Percentiles rank a stretch among this genome's conserved stretches.
Evolutionary conservation across 2,888 invertebrate genomes (phyloP).

Genomic region (Cantharis flavilabris): DNA sequence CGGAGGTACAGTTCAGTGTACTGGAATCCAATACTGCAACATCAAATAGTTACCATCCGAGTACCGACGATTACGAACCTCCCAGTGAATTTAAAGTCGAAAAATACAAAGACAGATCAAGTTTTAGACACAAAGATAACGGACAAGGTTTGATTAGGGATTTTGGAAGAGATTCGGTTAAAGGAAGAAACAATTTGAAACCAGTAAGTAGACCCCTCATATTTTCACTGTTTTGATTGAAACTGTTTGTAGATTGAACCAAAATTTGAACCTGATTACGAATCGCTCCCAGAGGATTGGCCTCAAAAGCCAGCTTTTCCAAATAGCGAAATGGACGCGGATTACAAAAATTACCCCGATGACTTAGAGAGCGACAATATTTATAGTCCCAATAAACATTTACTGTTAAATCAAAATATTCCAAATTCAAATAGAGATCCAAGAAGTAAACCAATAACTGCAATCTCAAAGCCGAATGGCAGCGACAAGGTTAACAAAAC

Average conservation of each 20-base stretch:
- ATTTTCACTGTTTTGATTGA: too few species aligned
- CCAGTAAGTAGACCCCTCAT: neutral
- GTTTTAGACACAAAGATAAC: conserved; percentile 49
- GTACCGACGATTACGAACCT: conserved; percentile 15
- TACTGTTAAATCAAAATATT: conserved; percentile 20
- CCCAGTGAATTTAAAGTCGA: conserved; percentile 17
- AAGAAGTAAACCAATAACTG: conserved; percentile 43
- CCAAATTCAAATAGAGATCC: conserved; percentile 44
- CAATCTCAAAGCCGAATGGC: neutral
- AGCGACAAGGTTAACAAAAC: conserved; percentile 20
- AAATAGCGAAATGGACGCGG: conserved; percentile 36
- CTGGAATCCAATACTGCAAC: conserved; percentile 1
- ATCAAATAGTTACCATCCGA: neutral
- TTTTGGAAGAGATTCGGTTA: conserved; percentile 12
- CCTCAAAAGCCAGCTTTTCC: conserved; percentile 19
- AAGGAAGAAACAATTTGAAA: conserved; percentile 13
- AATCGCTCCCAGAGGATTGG: conserved; percentile 34
- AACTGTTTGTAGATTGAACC: conserved; percentile 24
- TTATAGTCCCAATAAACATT: conserved; percentile 40
- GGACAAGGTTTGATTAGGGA: conserved; percentile 24
- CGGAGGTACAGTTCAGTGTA: conserved; percentile 34
- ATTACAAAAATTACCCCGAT: conserved; percentile 31
- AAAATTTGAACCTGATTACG: conserved; percentile 38
- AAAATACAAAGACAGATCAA: conserved; percentile 38
- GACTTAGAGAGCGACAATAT: conserved; percentile 39